Evolutionary conservation across 2,113 vertebrate genomes (phyloP).

Genomic region (Otus sunia): DNA sequence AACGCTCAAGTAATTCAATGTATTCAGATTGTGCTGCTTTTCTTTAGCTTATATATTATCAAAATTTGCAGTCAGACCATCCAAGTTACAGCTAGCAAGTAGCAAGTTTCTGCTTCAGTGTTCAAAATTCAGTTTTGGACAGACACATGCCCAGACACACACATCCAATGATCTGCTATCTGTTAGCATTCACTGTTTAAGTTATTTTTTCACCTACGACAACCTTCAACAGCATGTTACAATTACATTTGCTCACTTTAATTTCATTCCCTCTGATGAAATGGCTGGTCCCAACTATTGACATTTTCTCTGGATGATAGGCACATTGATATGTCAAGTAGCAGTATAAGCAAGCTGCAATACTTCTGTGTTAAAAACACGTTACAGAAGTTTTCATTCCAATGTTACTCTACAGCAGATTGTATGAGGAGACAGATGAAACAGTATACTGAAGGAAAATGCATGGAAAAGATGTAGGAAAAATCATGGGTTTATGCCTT

Average conservation of each 20-base stretch:
- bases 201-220: not conserved
- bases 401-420: not conserved
- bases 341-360: not conserved
- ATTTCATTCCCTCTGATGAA: not conserved
- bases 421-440: not conserved
- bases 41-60: not conserved
- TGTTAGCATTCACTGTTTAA: not conserved
- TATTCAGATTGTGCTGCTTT: not conserved
- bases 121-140: not conserved
- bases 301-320: slow-evolving; percentile 1
- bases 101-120: not conserved
- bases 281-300: not conserved
- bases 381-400: not conserved
- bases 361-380: not conserved
- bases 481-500: not conserved
- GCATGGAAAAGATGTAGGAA: not conserved
- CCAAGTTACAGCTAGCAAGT: not conserved
- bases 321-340: not conserved
- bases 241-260: not conserved
- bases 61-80: not conserved
- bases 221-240: not conserved
- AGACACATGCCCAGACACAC: not conserved
- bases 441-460: not conserved
- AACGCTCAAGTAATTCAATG: too few relatives aligned
- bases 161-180: not conserved